phyloP scores from a whole-genome alignment of 2,888 invertebrate genomes.

The Petrophora chlorosata region DNA sequence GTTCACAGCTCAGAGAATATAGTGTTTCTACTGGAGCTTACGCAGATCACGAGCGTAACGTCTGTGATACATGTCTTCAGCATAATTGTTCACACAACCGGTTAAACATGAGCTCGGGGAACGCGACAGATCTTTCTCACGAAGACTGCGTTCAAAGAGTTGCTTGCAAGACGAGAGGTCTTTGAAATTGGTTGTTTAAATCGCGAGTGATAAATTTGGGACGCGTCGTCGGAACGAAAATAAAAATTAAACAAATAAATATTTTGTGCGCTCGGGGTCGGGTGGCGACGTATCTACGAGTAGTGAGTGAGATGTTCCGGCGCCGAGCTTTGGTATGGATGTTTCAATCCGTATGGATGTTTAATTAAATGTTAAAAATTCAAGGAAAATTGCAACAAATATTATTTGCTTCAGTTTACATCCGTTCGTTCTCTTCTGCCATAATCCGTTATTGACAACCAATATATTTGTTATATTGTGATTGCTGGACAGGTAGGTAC shows the following conservation, averaged over 20 bases:
- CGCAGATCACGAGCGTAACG: conserved; percentile 10
- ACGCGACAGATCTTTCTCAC: neutral
- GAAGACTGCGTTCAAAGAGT: conserved; percentile 11
- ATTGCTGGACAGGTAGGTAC: too few species aligned
- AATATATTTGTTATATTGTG: too few species aligned
- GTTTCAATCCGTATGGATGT: too few species aligned
- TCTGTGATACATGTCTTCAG: conserved; percentile 5
- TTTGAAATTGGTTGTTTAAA: conserved; percentile 16
- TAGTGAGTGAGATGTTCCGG: conserved; percentile 8
- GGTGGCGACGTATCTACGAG: conserved; percentile 22
- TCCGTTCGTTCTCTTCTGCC: too few species aligned
- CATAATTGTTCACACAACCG: conserved; percentile 14
- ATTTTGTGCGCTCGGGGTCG: conserved; percentile 14
- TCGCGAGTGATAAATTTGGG: conserved; percentile 29
- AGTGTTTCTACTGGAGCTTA: conserved; percentile 8
- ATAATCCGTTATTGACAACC: too few species aligned
- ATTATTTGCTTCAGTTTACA: too few species aligned
- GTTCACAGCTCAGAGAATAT: conserved; percentile 18
- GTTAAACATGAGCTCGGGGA: conserved; percentile 2
- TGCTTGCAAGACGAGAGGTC: conserved; percentile 2
- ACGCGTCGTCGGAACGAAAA: conserved; percentile 26
- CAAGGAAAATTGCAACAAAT: neutral
- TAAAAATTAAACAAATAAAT: conserved; percentile 34
- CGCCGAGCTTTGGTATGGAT: conserved; percentile 8
- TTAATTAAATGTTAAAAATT: conserved; percentile 12